phyloP scores from a whole-genome alignment of 2,888 invertebrate genomes.

The Andrena fulva region DNA sequence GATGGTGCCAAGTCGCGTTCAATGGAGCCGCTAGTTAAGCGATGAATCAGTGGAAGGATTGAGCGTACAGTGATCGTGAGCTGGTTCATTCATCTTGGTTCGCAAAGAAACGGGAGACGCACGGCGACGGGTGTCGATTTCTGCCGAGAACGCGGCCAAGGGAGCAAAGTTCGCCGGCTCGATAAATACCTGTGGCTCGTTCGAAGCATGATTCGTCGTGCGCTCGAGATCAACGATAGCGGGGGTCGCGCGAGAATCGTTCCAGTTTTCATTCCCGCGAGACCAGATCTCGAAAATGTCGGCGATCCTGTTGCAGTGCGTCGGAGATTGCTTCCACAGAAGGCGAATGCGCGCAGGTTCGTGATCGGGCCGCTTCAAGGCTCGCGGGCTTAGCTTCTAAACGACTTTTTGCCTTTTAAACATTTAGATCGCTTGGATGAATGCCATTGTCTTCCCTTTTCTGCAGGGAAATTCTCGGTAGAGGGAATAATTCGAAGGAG shows the following conservation, averaged over 20 bases:
- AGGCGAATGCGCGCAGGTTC: constrained; percentile 55
- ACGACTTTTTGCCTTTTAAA: constrained; percentile 6
- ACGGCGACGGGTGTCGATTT: constrained; percentile 7
- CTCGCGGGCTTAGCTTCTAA: constrained; percentile 1
- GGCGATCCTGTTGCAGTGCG: constrained; percentile 72
- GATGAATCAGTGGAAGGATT: neutral
- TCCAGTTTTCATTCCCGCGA: constrained; percentile 50
- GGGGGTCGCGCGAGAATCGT: constrained; percentile 49
- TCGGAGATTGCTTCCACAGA: constrained; percentile 74
- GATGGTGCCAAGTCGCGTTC: neutral
- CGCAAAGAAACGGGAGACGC: neutral
- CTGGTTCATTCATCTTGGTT: neutral
- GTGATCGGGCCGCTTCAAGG: constrained; percentile 44
- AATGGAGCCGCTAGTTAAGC: neutral
- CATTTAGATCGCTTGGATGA: neutral
- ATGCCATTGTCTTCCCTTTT: neutral
- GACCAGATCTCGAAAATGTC: constrained; percentile 68
- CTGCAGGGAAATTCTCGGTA: no score
- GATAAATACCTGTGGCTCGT: constrained; percentile 23
- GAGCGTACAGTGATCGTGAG: neutral
- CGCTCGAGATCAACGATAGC: constrained; percentile 52
- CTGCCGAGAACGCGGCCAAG: constrained; percentile 2
- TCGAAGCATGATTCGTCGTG: constrained; percentile 48
- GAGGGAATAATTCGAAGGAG: neutral
- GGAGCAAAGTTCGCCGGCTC: constrained; percentile 36